Conservation (phyloP, 1,140 invertebrate genomes). For the Pachyrhynchus sulphureomaculatus region DNA sequence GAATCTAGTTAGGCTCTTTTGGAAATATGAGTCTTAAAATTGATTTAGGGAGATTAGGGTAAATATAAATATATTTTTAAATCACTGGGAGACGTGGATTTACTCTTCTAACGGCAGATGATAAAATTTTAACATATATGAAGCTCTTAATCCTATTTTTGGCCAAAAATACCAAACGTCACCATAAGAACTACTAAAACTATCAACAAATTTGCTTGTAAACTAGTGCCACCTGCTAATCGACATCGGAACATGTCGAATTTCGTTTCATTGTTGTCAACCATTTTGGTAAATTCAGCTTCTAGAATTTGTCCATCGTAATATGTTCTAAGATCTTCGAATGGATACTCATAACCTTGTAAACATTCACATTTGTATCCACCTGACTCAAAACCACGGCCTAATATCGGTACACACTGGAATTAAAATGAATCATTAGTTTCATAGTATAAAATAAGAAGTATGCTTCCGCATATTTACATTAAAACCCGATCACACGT, state of each 20-base stretch:
- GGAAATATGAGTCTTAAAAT: no score
- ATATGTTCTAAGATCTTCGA: slow-evolving; percentile 91
- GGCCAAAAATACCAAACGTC: slow-evolving; percentile 24
- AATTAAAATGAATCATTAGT: slow-evolving; percentile 40
- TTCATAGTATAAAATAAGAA: no score
- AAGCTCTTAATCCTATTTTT: slow-evolving; percentile 6
- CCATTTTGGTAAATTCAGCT: slow-evolving; percentile 88
- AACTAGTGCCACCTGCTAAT: slow-evolving; percentile 71
- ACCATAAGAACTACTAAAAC: slow-evolving; percentile 32
- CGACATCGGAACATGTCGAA: slow-evolving; percentile 91
- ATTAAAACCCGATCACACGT: no score
- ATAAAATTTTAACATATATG: background rate
- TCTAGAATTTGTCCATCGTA: slow-evolving; percentile 96
- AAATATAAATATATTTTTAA: no score
- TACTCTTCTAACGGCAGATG: background rate
- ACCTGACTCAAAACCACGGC: slow-evolving; percentile 86
- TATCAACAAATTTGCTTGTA: slow-evolving; percentile 35
- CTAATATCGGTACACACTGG: slow-evolving; percentile 91
- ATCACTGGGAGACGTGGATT: background rate
- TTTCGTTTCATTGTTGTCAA: slow-evolving; percentile 74
- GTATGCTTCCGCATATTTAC: no score
- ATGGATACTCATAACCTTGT: slow-evolving; percentile 97
- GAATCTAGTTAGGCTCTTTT: no score
- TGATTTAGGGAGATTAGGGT: no score
- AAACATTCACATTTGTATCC: slow-evolving; percentile 99